Conservation (phyloP, 2,113 vertebrate species). For the Coptodon rendalli region DNA sequence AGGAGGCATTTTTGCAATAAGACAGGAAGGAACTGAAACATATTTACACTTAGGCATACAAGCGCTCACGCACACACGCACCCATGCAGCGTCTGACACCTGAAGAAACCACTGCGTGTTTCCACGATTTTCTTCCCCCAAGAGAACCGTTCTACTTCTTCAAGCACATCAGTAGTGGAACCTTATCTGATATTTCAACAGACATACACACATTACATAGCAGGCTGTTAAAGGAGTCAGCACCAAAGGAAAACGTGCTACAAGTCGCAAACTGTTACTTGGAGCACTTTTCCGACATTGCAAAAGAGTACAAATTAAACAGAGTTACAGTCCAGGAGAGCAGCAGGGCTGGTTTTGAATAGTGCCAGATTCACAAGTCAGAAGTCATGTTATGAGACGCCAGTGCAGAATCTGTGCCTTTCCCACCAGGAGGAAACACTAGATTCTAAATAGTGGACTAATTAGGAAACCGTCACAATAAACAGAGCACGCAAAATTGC, state of each 20-base stretch:
- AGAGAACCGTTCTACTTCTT: constrained; percentile 50
- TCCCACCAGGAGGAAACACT: not conserved
- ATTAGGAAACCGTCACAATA: not conserved
- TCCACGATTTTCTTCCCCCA: constrained; percentile 7
- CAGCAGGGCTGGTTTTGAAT: not conserved
- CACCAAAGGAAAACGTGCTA: constrained; percentile 1
- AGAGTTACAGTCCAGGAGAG: not conserved
- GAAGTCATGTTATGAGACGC: not conserved
- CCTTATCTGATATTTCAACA: constrained; percentile 20
- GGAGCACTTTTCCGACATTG: not conserved
- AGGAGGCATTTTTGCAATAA: constrained; percentile 10
- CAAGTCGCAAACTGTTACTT: constrained; percentile 1
- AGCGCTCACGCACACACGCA: not conserved
- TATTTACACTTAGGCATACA: not conserved
- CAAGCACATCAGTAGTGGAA: constrained; percentile 30
- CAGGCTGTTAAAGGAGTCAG: not conserved
- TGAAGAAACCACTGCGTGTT: constrained; percentile 28
- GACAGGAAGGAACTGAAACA: constrained; percentile 21
- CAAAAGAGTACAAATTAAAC: not conserved
- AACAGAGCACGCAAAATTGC: not conserved
- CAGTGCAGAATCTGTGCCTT: not conserved
- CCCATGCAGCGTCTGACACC: constrained; percentile 20
- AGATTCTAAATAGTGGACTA: not conserved
- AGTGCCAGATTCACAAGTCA: not conserved
- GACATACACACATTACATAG: not conserved